Evolutionary conservation across 2,797 vertebrate species (phyloP).

Genomic region (Sebastes goodei): DNA sequence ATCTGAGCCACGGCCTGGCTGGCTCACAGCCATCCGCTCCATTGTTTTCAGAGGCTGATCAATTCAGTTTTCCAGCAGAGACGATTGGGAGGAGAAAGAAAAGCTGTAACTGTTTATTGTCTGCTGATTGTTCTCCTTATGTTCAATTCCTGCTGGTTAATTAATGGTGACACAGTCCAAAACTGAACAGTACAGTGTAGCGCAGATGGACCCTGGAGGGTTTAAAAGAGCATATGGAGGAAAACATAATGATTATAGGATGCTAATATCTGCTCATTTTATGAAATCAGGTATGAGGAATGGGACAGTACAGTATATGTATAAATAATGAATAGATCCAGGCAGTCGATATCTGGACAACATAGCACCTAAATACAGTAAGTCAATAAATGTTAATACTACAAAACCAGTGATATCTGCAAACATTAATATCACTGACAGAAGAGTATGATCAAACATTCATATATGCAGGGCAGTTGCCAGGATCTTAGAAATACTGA

Average conservation of each 20-base stretch:
- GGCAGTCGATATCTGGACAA: neutral
- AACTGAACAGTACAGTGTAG: neutral
- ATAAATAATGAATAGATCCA: neutral
- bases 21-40: conserved; percentile 24
- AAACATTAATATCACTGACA: neutral
- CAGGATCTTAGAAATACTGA: neutral
- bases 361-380: neutral
- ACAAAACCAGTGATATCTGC: neutral
- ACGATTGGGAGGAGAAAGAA: neutral
- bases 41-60: conserved; percentile 46
- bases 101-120: conserved; percentile 29
- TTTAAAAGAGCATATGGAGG: neutral
- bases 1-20: conserved; percentile 13
- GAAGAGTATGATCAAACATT: neutral
- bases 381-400: neutral
- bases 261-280: neutral
- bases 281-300: neutral
- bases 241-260: neutral
- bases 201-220: conserved; percentile 6
- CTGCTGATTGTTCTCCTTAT: conserved; percentile 27
- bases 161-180: conserved; percentile 27
- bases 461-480: neutral
- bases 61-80: conserved; percentile 36
- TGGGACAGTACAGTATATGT: neutral
- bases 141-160: conserved; percentile 32